Conservation (phyloP, 2,888 invertebrate species). For the Eristalis arbustorum region DNA sequence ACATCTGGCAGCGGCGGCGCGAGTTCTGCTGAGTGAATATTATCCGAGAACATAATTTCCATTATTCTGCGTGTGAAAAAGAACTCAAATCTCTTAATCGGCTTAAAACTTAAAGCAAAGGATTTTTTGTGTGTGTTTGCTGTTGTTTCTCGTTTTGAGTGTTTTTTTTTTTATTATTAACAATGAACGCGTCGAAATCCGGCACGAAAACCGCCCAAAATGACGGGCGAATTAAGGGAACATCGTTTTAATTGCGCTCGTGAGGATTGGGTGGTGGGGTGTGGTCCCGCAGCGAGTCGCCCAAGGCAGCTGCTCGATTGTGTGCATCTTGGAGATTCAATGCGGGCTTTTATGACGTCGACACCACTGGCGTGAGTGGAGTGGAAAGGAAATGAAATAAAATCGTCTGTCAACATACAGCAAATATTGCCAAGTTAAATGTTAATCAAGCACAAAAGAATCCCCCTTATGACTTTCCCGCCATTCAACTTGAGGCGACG, state of each 20-base stretch:
- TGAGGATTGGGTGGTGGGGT: neutral
- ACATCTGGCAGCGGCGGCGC: neutral
- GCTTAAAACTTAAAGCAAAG: slow-evolving; percentile 40
- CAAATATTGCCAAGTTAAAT: no score
- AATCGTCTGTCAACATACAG: no score
- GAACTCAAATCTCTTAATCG: slow-evolving; percentile 44
- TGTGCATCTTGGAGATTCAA: neutral
- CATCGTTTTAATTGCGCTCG: neutral
- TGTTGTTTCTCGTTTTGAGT: neutral
- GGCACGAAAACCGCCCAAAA: neutral
- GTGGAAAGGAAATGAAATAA: no score
- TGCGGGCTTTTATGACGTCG: no score
- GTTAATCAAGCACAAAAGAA: no score
- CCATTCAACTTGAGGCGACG: no score
- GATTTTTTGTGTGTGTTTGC: neutral
- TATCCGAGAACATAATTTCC: slow-evolving; percentile 22
- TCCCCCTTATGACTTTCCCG: no score
- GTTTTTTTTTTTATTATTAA: neutral
- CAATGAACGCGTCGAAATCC: neutral
- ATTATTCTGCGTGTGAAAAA: slow-evolving; percentile 7
- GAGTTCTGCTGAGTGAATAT: neutral
- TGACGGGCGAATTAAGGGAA: neutral
- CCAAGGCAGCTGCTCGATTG: neutral
- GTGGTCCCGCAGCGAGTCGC: neutral
- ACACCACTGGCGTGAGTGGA: no score